Evolutionary conservation across 2,888 invertebrate genomes (phyloP).

Genomic region (Cremastinae sp.): DNA sequence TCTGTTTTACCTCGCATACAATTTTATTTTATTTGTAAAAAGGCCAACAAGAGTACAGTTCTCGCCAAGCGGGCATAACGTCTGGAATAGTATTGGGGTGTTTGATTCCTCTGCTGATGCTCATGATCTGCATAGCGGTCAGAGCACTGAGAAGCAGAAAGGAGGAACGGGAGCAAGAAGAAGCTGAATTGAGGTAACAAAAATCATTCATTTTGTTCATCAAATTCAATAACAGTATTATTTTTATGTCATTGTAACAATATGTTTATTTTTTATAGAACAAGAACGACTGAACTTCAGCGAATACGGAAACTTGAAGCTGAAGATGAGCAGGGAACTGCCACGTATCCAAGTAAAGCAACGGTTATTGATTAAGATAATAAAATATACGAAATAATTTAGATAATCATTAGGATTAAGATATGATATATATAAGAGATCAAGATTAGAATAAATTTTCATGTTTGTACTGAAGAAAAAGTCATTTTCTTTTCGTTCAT

Average conservation of each 20-base stretch:
- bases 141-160: conserved; percentile 83
- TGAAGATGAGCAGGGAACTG: conserved; percentile 72
- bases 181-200: conserved; percentile 77
- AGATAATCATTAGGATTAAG: too few species aligned
- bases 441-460: conserved; percentile 32
- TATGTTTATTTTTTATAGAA: conserved; percentile 59
- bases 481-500: conserved; percentile 33
- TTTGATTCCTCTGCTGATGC: conserved; percentile 87
- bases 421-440: too few species aligned
- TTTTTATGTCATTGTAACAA: too few species aligned
- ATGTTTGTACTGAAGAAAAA: conserved; percentile 16
- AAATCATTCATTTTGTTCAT: conserved; percentile 4
- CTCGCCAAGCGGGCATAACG: conserved; percentile 88
- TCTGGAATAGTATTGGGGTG: conserved; percentile 89
- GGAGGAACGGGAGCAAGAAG: conserved; percentile 82
- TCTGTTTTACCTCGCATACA: conserved; percentile 64
- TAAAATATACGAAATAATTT: conserved; percentile 7
- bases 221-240: too few species aligned
- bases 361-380: conserved; percentile 72
- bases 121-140: conserved; percentile 86
- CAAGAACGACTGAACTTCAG: conserved; percentile 70
- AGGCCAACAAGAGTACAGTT: conserved; percentile 91
- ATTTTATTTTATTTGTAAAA: conserved; percentile 60
- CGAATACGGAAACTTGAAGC: conserved; percentile 72
- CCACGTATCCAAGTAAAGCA: conserved; percentile 65